Evolutionary conservation across 2,888 invertebrate species (phyloP).

Genomic region (Papilio protenor): DNA sequence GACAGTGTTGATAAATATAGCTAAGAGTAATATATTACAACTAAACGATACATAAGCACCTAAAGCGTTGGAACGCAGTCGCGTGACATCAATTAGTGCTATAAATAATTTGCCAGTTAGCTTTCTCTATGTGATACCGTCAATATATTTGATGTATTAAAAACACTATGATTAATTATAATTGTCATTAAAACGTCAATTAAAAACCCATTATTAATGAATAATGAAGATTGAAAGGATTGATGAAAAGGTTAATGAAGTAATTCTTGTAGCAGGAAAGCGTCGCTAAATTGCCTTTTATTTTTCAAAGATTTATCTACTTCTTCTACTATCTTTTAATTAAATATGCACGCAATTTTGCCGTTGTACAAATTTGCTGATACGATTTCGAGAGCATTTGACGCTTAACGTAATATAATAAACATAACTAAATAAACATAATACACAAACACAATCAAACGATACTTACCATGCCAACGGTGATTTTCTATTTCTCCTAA

Average conservation of each 20-base stretch:
- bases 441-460: neutral
- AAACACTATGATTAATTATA: neutral
- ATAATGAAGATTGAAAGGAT: too few species aligned
- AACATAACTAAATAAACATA: too few species aligned
- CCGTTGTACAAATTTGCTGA: neutral
- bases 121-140: slow-evolving; percentile 14
- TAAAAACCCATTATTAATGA: neutral
- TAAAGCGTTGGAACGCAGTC: slow-evolving; percentile 21
- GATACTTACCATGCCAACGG: slow-evolving; percentile 83
- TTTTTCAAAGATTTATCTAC: neutral
- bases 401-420: neutral
- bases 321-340: neutral
- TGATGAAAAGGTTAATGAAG: neutral
- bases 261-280: neutral
- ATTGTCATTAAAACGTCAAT: neutral
- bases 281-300: neutral
- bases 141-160: slow-evolving; percentile 7
- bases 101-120: slow-evolving; percentile 33
- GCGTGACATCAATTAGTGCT: slow-evolving; percentile 38
- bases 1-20: slow-evolving; percentile 36
- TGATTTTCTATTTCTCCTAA: slow-evolving; percentile 84
- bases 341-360: neutral
- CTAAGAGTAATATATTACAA: slow-evolving; percentile 23
- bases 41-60: slow-evolving; percentile 30
- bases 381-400: neutral